Conservation (phyloP, 1,140 invertebrate species). For the Samia ricini region DNA sequence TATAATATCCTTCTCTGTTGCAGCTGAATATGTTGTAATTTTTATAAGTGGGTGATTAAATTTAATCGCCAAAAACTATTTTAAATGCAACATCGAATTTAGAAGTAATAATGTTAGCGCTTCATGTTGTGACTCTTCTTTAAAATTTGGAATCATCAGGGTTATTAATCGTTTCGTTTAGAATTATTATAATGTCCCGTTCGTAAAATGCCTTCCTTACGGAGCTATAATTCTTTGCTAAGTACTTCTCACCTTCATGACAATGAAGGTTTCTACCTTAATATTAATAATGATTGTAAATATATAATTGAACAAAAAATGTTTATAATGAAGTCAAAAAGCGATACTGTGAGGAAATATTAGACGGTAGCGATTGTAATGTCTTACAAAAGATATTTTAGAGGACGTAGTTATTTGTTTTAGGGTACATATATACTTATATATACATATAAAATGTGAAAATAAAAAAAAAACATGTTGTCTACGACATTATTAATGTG, state of each 20-base stretch:
- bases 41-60: conserved; percentile 44
- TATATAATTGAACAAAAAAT: conserved; percentile 62
- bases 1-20: neutral
- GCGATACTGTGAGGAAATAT: conserved; percentile 75
- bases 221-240: conserved; percentile 55
- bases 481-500: conserved; percentile 44
- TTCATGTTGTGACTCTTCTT: conserved; percentile 67
- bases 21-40: conserved; percentile 16
- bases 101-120: conserved; percentile 62
- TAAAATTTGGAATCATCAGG: conserved; percentile 73
- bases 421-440: conserved; percentile 48
- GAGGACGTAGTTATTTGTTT: conserved; percentile 68
- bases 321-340: conserved; percentile 75
- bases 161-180: conserved; percentile 48
- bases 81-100: conserved; percentile 71
- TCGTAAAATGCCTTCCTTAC: conserved; percentile 35
- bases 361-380: conserved; percentile 59
- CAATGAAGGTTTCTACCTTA: conserved; percentile 17
- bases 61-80: conserved; percentile 37
- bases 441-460: conserved; percentile 4
- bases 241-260: conserved; percentile 56
- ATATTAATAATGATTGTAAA: conserved; percentile 2
- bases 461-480: conserved; percentile 45
- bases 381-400: conserved; percentile 73
- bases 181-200: conserved; percentile 11